Evolutionary conservation across 2,113 vertebrate species (phyloP).

Genomic region (Electrona antarctica): DNA sequence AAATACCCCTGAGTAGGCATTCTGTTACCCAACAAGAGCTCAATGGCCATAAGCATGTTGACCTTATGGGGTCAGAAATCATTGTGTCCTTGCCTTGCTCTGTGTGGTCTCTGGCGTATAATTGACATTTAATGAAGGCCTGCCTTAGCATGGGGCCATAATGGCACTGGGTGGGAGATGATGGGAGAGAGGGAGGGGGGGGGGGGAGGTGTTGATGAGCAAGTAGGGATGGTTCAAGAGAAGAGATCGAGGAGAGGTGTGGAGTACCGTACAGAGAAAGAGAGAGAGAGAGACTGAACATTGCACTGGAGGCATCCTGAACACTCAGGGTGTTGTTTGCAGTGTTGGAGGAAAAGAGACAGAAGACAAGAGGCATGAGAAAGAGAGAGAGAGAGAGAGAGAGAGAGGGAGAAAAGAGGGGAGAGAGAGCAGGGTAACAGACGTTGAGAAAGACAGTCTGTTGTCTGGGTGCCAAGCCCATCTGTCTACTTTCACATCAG

Average conservation of each 20-base stretch:
- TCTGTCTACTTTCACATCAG: slow-evolving; percentile 80
- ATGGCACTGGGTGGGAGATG: slow-evolving; percentile 63
- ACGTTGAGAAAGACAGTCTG: slow-evolving; percentile 63
- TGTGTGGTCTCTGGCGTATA: slow-evolving; percentile 80
- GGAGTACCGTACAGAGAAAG: neutral
- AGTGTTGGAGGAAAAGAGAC: neutral
- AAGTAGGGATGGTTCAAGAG: slow-evolving; percentile 22
- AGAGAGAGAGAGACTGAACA: neutral
- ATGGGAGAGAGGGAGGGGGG: slow-evolving; percentile 34
- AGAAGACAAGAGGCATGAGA: slow-evolving; percentile 3
- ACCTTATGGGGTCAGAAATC: slow-evolving; percentile 78
- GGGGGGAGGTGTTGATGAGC: slow-evolving; percentile 25
- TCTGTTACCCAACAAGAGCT: slow-evolving; percentile 52
- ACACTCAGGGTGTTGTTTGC: neutral
- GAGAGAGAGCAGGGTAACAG: slow-evolving; percentile 43
- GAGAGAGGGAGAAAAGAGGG: slow-evolving; percentile 18
- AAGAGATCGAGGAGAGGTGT: slow-evolving; percentile 15
- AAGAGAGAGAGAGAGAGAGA: slow-evolving; percentile 30
- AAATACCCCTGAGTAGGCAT: slow-evolving; percentile 45
- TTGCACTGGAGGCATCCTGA: too few relatives aligned
- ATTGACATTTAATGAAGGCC: slow-evolving; percentile 84
- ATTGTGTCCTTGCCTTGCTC: slow-evolving; percentile 72
- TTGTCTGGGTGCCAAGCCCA: slow-evolving; percentile 80
- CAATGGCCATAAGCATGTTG: slow-evolving; percentile 72
- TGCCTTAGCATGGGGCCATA: slow-evolving; percentile 68